Evolutionary conservation across 2,888 invertebrate species (phyloP).

Genomic region (Diarsia rubi): DNA sequence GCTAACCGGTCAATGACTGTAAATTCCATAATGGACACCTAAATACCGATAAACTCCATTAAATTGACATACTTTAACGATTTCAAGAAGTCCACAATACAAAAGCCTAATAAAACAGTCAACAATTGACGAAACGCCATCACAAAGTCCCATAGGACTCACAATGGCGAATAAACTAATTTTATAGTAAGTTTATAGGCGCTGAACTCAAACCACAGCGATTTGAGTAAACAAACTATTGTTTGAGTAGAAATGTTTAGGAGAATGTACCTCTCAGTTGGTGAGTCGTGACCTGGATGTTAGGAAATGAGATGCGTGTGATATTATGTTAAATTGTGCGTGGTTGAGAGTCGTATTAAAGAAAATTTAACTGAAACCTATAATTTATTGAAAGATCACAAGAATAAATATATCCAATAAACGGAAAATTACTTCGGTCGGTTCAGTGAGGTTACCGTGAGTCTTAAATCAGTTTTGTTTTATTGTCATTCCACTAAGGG

Average conservation of each 20-base stretch:
- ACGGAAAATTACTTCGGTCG: too few relatives aligned
- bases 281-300: slow-evolving; percentile 29
- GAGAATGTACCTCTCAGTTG: slow-evolving; percentile 38
- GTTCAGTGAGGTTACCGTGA: too few relatives aligned
- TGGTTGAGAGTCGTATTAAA: not conserved
- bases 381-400: not conserved
- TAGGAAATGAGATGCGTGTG: slow-evolving; percentile 11
- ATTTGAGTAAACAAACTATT: slow-evolving; percentile 55
- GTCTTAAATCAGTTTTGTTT: too few relatives aligned
- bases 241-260: slow-evolving; percentile 35
- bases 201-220: slow-evolving; percentile 41
- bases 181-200: slow-evolving; percentile 37
- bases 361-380: not conserved
- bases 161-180: slow-evolving; percentile 53
- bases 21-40: slow-evolving; percentile 1
- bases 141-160: slow-evolving; percentile 52
- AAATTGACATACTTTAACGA: not conserved
- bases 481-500: too few relatives aligned
- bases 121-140: slow-evolving; percentile 48
- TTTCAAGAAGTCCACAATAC: slow-evolving; percentile 11
- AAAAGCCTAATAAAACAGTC: slow-evolving; percentile 56
- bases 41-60: not conserved
- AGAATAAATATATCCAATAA: too few relatives aligned
- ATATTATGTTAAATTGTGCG: slow-evolving; percentile 27
- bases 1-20: not conserved